These are phyloP conservation scores for Eulemur macaco DNA, from an alignment of 2,113 vertebrate genomes.

Conservation along the genomic window DNA sequence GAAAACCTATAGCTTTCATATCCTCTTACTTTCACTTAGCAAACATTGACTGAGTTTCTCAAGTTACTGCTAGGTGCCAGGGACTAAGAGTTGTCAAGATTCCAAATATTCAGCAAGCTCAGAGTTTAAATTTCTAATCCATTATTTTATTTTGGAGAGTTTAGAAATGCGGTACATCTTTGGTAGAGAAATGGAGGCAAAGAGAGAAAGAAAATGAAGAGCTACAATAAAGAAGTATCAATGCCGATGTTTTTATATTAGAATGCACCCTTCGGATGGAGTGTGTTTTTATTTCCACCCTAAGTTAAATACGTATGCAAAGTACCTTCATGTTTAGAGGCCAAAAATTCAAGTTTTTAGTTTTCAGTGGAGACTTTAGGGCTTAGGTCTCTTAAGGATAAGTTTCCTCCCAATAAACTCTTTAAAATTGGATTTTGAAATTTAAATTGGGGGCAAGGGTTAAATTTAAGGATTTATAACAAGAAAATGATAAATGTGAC, in stretches of 20 bases:
- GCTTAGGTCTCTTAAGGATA: neutral
- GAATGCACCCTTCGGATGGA: neutral
- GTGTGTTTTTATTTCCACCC: slow-evolving; percentile 15
- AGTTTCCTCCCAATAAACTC: neutral
- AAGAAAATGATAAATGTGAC: slow-evolving; percentile 9
- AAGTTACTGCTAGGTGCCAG: neutral
- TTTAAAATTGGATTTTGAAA: slow-evolving; percentile 50
- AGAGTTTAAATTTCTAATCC: slow-evolving; percentile 24
- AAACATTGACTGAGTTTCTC: slow-evolving; percentile 13
- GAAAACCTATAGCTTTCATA: neutral
- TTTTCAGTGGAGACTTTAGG: slow-evolving; percentile 38
- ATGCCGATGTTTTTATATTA: neutral
- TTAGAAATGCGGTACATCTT: slow-evolving; percentile 9
- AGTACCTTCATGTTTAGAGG: neutral
- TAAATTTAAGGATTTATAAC: neutral
- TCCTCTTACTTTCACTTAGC: neutral
- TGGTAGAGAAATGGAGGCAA: neutral
- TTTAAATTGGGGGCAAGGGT: slow-evolving; percentile 6
- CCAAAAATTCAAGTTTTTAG: slow-evolving; percentile 34
- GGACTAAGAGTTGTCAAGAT: neutral
- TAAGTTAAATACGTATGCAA: neutral
- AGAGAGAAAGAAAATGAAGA: neutral
- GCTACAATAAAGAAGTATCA: neutral
- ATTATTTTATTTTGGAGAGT: slow-evolving; percentile 34
- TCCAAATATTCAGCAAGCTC: neutral